Base-by-base conservation (phyloP, 2,113 vertebrate species). In the Takifugu bimaculatus region DNA sequence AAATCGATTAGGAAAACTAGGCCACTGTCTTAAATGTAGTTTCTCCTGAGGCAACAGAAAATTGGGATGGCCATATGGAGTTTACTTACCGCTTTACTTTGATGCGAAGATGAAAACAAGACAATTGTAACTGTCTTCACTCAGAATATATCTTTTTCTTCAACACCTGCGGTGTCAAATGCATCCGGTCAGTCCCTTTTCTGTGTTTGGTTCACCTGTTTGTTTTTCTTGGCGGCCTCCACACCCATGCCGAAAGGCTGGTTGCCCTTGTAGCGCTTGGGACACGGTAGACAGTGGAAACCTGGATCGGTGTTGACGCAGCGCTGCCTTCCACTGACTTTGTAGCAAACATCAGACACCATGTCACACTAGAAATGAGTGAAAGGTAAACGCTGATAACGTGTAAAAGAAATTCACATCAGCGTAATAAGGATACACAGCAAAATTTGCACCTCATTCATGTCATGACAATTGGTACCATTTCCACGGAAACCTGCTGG, bases 261-360 rank as follows among this genome's bases (percentile, higher is more conserved):
- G 56, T 65, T 96, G 53, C 97, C 97, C 82, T 93, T 95, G 85
- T 97, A 98, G 20, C 95, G 92, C 3, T 93, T 93, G 1, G 97
- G 97, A 78, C 97, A 99, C 0, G 96, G 94, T 83, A 97, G 86
- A 70, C 97, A 99, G 78, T 98, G 96, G 83, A 95, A 99, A 55
- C 97, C 97, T 0, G 97, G 97, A 69, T 95, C 85, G 0, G 95
- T 96, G 89, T 99, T 99, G 72, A 96, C 58, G 39, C 97, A 99
- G 55, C 94, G 94, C 54, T 91, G 92, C 3, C 72, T 61, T 72
- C 91, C 94, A 78, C 89, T 88, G 42, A 89, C 86, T 57, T 92
- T 90, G 88, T 93, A 98, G 90, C 97, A 99, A 74, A 93, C 80
- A 26, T 98, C 96, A 43, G 93, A 78, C 55, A 97, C 93, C 87